Evolutionary conservation across 92 coral and sea anemone species (phyloP), one percentile per base, ranked within the genome.

Genomic region (Porites divaricata): DNA sequence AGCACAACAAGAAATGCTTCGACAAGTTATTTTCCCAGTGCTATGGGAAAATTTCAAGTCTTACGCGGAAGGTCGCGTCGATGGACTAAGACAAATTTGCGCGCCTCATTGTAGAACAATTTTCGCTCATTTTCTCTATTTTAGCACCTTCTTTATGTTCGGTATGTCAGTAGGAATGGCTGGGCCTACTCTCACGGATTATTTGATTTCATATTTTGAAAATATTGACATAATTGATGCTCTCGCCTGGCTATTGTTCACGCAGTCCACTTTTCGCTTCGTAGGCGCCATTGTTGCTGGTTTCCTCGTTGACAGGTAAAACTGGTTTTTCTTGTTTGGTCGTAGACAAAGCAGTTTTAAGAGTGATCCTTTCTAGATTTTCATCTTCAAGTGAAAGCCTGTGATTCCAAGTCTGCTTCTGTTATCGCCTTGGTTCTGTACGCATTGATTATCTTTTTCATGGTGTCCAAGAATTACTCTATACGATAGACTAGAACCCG

Each of bases 131-230:
- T 83, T 88, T 20, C 76, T 91, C 6, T 95, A 93, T 19, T 93
- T 94, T 71, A 78, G 83, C 63, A 89, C 95, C 51, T 95, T 95
- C 70, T 90, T 93, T 48, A 68, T 95, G 89, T 95, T 95, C 67
- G 98, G 98, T 1, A 95, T 95, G 98, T 89, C 98, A 8, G 95
- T 95, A 7, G 95, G 98, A 6, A 89, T 95, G 93, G 95, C 94
- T 0, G 98, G 98, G 14, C 98, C 98, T 1, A 92, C 98, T 0
- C 79, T 95, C 24, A 93, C 93, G 70, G 97, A 95, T 79, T 89
- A 89, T 75, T 80, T 95, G 81, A 77, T 90, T 56, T 86, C 88
- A 16, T 94, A 80, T 79, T 95, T 94, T 48, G 35, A 76, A 21
- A 88, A 87, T 61, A 84, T 91, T 52, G 91, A 95, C 79, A 81